Evolutionary conservation across 2,113 vertebrate species (phyloP).

Genomic region (Engystomops pustulosus): DNA sequence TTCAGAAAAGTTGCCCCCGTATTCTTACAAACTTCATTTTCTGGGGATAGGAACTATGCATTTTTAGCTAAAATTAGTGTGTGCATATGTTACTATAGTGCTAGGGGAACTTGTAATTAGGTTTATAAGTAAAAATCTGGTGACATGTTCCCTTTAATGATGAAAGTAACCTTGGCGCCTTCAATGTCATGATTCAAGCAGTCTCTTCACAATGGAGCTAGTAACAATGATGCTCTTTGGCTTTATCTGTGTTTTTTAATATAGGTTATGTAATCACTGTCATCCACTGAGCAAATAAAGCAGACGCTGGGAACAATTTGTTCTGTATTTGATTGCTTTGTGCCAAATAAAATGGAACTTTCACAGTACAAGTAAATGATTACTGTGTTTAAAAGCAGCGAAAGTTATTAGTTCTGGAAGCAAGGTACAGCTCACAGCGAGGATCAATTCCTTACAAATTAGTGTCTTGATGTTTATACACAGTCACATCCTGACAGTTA

Average conservation of each 20-base stretch:
- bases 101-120: too few relatives aligned
- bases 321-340: constrained; percentile 33
- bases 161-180: not conserved
- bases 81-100: too few relatives aligned
- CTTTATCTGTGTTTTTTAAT: not conserved
- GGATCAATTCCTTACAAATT: constrained; percentile 46
- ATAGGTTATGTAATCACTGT: constrained; percentile 23
- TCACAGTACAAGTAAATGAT: constrained; percentile 44
- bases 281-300: constrained; percentile 20
- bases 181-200: not conserved
- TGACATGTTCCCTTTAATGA: too few relatives aligned
- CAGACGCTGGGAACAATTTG: constrained; percentile 19
- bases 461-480: not conserved
- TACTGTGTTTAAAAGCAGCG: constrained; percentile 8
- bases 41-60: too few relatives aligned
- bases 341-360: constrained; percentile 41
- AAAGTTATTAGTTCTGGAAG: constrained; percentile 44
- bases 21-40: too few relatives aligned
- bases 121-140: too few relatives aligned
- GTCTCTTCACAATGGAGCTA: not conserved
- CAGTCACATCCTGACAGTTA: constrained; percentile 23
- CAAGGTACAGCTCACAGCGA: constrained; percentile 28
- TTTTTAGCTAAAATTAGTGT: too few relatives aligned
- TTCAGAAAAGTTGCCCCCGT: too few relatives aligned
- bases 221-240: constrained; percentile 12